Evolutionary conservation across 2,113 vertebrate species (phyloP).

Genomic region (Panthera leo): DNA sequence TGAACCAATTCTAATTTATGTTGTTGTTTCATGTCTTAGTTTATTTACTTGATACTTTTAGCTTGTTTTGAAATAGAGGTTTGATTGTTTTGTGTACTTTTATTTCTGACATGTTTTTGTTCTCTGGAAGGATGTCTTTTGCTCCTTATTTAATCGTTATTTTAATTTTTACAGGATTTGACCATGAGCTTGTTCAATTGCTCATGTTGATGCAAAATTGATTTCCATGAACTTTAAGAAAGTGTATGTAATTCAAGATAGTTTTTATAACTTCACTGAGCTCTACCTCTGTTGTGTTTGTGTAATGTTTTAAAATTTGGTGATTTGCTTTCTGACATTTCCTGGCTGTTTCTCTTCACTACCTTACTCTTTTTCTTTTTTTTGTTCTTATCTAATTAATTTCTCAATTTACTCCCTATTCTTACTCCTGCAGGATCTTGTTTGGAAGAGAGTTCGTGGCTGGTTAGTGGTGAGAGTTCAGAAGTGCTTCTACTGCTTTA

Average conservation of each 20-base stretch:
- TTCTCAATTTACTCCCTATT: neutral
- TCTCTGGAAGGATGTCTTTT: neutral
- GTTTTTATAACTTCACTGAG: neutral
- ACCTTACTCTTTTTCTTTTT: neutral
- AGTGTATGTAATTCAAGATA: neutral
- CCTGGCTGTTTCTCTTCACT: neutral
- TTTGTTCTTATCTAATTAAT: neutral
- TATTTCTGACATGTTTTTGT: neutral
- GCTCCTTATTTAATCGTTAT: neutral
- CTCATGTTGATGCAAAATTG: neutral
- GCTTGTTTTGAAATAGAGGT: neutral
- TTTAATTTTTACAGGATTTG: neutral
- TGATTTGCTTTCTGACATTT: neutral
- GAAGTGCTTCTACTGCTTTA: neutral
- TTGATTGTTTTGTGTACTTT: neutral
- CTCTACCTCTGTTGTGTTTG: neutral
- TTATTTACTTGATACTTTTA: neutral
- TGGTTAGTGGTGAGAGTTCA: neutral
- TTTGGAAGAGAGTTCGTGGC: too few species aligned
- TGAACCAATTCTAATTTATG: neutral
- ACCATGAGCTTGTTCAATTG: neutral
- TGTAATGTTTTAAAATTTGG: neutral
- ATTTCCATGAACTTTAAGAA: neutral
- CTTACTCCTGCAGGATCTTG: neutral
- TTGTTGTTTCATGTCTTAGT: neutral